Percentiles rank a stretch among this genome's conserved stretches.
Evolutionary conservation across 2,113 vertebrate species (phyloP).

Genomic region (Ramphastos sulfuratus): DNA sequence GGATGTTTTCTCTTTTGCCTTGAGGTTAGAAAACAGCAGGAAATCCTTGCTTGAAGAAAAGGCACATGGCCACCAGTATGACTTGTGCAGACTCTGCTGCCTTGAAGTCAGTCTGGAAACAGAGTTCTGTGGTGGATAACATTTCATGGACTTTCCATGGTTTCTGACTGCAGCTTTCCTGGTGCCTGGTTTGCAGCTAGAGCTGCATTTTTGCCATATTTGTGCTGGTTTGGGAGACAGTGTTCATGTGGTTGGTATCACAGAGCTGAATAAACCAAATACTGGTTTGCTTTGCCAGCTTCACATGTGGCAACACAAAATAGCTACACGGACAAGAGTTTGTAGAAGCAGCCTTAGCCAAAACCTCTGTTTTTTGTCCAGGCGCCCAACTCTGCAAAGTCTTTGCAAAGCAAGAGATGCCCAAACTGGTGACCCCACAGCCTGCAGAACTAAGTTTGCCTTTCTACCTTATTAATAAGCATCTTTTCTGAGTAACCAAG

Average conservation of each 20-base stretch:
- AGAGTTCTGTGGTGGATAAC: background rate
- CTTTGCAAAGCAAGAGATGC: constrained; percentile 35
- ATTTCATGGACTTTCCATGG: constrained; percentile 21
- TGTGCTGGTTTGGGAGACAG: background rate
- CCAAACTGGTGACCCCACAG: constrained; percentile 4
- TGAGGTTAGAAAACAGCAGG: constrained; percentile 69
- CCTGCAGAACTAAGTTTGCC: constrained; percentile 57
- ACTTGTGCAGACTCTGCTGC: constrained; percentile 10
- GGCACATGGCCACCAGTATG: constrained; percentile 39
- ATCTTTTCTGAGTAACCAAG: constrained; percentile 76
- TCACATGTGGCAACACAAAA: background rate
- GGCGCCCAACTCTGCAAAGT: background rate
- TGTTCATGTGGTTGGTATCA: background rate
- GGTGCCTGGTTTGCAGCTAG: background rate
- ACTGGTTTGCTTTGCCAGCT: background rate
- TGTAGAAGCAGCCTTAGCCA: background rate
- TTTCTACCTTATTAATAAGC: constrained; percentile 77
- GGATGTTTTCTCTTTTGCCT: constrained; percentile 57
- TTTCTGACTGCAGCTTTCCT: constrained; percentile 5
- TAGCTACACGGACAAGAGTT: background rate
- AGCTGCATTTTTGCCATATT: background rate
- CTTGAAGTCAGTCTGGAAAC: constrained; percentile 34
- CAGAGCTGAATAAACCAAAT: background rate
- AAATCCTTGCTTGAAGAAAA: constrained; percentile 50
- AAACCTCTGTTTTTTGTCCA: background rate